Conservation (phyloP, 2,888 invertebrate genomes). For the Amiota communis region DNA sequence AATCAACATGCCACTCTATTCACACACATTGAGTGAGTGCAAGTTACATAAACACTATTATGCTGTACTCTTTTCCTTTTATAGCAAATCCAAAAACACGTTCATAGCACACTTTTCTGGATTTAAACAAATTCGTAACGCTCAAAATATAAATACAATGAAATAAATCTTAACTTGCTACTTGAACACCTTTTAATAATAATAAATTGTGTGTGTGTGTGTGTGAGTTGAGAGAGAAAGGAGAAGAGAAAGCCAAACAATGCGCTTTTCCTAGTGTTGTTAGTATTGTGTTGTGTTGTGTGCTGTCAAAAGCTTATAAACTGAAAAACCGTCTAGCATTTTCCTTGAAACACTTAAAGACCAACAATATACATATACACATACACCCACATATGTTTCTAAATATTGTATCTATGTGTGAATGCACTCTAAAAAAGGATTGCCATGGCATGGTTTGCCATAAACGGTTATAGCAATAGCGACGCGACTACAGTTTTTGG, state of each 20-base stretch:
- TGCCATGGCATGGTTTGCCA: background rate
- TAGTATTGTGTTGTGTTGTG: no score
- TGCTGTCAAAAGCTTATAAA: no score
- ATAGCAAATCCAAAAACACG: conserved; percentile 2
- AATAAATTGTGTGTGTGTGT: background rate
- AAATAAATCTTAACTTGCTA: conserved; percentile 4
- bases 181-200: background rate
- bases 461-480: no score
- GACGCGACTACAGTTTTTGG: background rate
- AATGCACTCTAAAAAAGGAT: conserved; percentile 24
- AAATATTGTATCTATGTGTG: no score
- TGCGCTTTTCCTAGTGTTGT: no score
- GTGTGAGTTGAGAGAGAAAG: no score
- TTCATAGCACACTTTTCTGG: background rate
- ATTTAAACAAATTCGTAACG: conserved; percentile 5
- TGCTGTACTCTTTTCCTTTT: background rate
- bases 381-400: background rate
- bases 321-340: no score
- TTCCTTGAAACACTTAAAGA: background rate
- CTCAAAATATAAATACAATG: conserved; percentile 3
- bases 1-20: background rate
- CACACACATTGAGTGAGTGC: background rate
- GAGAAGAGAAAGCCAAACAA: no score
- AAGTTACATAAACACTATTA: background rate
- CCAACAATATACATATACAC: background rate